phyloP scores from a whole-genome alignment of 1,140 invertebrate genomes.

The Bacillus rossius region DNA sequence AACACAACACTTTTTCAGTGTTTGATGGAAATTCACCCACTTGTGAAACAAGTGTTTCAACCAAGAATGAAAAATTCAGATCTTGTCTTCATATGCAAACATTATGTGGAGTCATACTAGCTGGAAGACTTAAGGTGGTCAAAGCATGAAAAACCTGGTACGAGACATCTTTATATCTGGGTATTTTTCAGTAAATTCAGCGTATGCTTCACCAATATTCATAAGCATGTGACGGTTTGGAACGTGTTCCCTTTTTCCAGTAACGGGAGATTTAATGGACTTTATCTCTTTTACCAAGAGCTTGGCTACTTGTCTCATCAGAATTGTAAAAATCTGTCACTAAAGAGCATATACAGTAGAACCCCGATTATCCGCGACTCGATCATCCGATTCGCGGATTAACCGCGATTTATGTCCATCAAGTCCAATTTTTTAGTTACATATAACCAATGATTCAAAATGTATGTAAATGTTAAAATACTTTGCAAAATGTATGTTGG shows the following conservation, averaged over 20 bases:
- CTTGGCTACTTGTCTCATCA: background rate
- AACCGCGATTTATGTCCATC: too few relatives aligned
- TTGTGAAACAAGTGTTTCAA: background rate
- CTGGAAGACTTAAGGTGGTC: background rate
- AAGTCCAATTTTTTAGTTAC: too few relatives aligned
- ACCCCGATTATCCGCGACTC: too few relatives aligned
- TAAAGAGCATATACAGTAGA: too few relatives aligned
- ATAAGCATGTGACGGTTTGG: background rate
- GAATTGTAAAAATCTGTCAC: background rate
- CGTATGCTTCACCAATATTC: background rate
- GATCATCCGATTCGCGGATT: too few relatives aligned
- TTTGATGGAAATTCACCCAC: background rate
- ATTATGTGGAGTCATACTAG: background rate
- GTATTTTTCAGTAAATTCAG: background rate
- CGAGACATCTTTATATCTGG: background rate
- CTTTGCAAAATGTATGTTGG: too few relatives aligned
- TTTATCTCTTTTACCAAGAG: conserved; percentile 1
- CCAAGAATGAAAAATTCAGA: background rate
- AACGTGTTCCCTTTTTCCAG: background rate
- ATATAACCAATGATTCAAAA: too few relatives aligned
- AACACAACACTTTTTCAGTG: background rate
- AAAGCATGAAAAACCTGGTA: background rate
- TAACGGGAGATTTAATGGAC: background rate
- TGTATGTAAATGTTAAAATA: too few relatives aligned
- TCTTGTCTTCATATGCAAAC: background rate